Evolutionary conservation across 2,888 invertebrate genomes (phyloP).

Genomic region (Seira sanloemensis): DNA sequence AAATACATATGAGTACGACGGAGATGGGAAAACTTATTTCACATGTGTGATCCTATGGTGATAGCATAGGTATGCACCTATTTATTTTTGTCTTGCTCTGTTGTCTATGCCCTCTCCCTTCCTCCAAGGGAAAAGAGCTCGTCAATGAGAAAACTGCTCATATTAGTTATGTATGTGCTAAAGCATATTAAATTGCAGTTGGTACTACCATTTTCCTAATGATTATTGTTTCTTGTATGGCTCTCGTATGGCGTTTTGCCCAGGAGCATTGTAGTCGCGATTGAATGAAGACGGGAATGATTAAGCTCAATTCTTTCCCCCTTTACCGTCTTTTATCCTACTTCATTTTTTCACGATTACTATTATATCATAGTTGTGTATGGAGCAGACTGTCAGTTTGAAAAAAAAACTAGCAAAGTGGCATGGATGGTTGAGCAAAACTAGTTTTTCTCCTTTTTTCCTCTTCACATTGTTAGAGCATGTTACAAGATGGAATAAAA

Average conservation of each 20-base stretch:
- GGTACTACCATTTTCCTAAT: constrained; percentile 55
- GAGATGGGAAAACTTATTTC: constrained; percentile 1
- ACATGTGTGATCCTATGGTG: no score
- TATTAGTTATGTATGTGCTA: background rate
- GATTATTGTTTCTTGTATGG: constrained; percentile 46
- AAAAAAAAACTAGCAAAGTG: no score
- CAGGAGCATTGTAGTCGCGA: background rate
- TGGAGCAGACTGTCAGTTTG: no score
- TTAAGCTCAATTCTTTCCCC: background rate
- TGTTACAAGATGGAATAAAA: background rate
- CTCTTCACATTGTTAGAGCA: background rate
- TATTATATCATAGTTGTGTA: no score
- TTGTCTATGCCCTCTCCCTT: background rate
- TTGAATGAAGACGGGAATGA: background rate
- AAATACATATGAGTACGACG: background rate
- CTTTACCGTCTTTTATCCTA: no score
- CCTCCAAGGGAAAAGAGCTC: background rate
- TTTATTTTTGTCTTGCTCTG: background rate
- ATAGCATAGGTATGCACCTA: no score
- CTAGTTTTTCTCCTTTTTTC: constrained; percentile 38
- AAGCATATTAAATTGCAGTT: constrained; percentile 51
- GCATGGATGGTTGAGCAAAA: background rate
- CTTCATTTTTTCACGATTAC: no score
- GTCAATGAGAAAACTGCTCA: background rate
- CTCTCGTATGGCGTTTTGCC: constrained; percentile 7